phyloP scores from a whole-genome alignment of 2,888 invertebrate species.

The Lithophane socia region DNA sequence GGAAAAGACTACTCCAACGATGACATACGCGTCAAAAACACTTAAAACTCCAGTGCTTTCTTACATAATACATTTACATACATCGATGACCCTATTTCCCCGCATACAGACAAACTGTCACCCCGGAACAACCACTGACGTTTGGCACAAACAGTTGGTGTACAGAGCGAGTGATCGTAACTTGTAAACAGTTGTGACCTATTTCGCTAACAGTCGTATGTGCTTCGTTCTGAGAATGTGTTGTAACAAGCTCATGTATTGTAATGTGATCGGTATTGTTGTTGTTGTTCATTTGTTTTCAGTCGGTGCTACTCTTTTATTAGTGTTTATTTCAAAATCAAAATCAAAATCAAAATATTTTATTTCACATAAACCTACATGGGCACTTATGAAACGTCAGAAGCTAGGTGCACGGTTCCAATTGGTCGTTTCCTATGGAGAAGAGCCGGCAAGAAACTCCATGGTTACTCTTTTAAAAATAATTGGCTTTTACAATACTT shows the following conservation, averaged over 20 bases:
- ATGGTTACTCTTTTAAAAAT: too few species aligned
- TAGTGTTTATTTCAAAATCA: too few species aligned
- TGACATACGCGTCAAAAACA: slow-evolving; percentile 11
- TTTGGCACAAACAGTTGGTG: slow-evolving; percentile 53
- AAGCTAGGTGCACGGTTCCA: too few species aligned
- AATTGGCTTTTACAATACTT: too few species aligned
- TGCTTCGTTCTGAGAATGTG: slow-evolving; percentile 41
- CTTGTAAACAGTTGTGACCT: slow-evolving; percentile 62
- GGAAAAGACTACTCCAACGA: slow-evolving; percentile 14
- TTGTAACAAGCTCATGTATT: slow-evolving; percentile 37
- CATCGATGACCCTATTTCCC: slow-evolving; percentile 52
- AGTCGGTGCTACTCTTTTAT: not conserved
- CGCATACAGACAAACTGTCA: slow-evolving; percentile 36
- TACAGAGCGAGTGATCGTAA: slow-evolving; percentile 31
- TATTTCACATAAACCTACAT: too few species aligned
- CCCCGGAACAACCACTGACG: slow-evolving; percentile 39
- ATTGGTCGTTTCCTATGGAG: too few species aligned
- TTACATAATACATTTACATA: slow-evolving; percentile 31
- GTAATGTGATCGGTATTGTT: slow-evolving; percentile 31
- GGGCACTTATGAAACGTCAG: too few species aligned
- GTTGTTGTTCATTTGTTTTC: slow-evolving; percentile 36
- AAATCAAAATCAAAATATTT: too few species aligned
- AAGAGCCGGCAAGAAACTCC: too few species aligned
- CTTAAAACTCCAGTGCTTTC: slow-evolving; percentile 15
- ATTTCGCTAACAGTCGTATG: slow-evolving; percentile 36